Evolutionary conservation across 2,797 vertebrate genomes (phyloP), one percentile per base, ranked within the genome.

Genomic region (Masticophis lateralis): DNA sequence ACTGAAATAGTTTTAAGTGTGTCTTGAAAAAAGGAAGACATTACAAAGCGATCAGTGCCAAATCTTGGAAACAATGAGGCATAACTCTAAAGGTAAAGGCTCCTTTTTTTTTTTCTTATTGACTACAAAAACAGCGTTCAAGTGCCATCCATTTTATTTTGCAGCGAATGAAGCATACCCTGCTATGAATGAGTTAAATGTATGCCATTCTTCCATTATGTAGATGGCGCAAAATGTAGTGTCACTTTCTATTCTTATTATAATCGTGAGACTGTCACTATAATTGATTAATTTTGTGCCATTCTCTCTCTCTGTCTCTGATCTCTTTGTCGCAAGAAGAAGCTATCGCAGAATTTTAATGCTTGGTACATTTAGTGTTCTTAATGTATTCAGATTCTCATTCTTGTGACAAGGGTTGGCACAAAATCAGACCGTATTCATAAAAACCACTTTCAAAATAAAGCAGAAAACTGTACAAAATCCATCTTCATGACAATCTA

Each of bases 261-360:
- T 91, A 95, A 94, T 96, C 0, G 0, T 95, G 95, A 96, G 95
- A 94, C 93, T 96, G 95, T 96, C 94, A 94, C 94, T 95, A 79
- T 96, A 97, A 97, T 97, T 96, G 96, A 97, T 97, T 96, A 97
- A 96, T 97, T 97, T 97, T 95, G 88, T 95, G 93, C 93, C 92
- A 95, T 97, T 97, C 96, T 96, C 94, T 97, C 87, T 94, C 91
- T 90, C 57, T 97, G 96, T 96, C 93, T 97, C 92, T 95, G 95
- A 97, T 97, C 95, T 95, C 95, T 97, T 96, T 96, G 95, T 96
- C 95, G 93, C 91, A 95, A 94, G 93, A 97, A 96, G 94, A 93
- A 96, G 92, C 94, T 97, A 97, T 96, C 94, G 90, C 92, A 93
- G 95, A 96, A 96, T 96, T 96, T 95, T 95, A 96, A 97, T 95